These are phyloP conservation scores for Spodoptera exigua DNA, from an alignment of 2,888 invertebrate species.

Conservation along the genomic window DNA sequence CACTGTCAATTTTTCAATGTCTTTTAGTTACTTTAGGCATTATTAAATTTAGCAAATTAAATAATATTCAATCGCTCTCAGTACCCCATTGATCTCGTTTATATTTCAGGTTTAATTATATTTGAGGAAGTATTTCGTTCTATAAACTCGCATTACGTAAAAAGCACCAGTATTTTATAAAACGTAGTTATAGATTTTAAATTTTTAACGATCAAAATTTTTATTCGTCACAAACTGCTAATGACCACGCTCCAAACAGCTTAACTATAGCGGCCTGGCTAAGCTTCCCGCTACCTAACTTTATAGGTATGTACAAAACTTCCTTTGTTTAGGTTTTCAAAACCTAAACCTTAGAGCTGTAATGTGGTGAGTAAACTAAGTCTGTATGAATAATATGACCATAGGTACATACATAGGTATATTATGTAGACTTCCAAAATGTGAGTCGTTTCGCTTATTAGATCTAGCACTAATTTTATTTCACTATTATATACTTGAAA, in stretches of 20 bases:
- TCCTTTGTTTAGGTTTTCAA: slow-evolving; percentile 31
- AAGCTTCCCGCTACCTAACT: slow-evolving; percentile 68
- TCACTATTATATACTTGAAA: slow-evolving; percentile 15
- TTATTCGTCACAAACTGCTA: slow-evolving; percentile 58
- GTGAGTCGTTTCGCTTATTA: slow-evolving; percentile 52
- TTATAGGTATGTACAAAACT: slow-evolving; percentile 50
- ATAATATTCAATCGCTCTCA: slow-evolving; percentile 24
- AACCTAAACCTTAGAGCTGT: slow-evolving; percentile 18
- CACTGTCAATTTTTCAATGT: slow-evolving; percentile 5
- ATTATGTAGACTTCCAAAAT: slow-evolving; percentile 41
- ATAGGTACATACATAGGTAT: slow-evolving; percentile 27
- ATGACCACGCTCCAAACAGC: slow-evolving; percentile 69
- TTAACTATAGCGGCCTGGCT: slow-evolving; percentile 67
- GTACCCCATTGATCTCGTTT: slow-evolving; percentile 25
- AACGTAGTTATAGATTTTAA: slow-evolving; percentile 51
- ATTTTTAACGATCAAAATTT: slow-evolving; percentile 35
- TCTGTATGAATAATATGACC: slow-evolving; percentile 35
- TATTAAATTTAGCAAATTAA: slow-evolving; percentile 31
- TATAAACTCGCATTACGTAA: slow-evolving; percentile 28
- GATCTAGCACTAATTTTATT: slow-evolving; percentile 46
- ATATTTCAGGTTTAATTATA: slow-evolving; percentile 37
- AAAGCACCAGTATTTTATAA: slow-evolving; percentile 48
- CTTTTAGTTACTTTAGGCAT: slow-evolving; percentile 18
- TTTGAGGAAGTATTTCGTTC: slow-evolving; percentile 59
- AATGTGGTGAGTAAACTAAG: slow-evolving; percentile 52